Evolutionary conservation across 2,797 vertebrate genomes (phyloP), one percentile per base, ranked within the genome.

Genomic region (Pitangus sulphuratus): DNA sequence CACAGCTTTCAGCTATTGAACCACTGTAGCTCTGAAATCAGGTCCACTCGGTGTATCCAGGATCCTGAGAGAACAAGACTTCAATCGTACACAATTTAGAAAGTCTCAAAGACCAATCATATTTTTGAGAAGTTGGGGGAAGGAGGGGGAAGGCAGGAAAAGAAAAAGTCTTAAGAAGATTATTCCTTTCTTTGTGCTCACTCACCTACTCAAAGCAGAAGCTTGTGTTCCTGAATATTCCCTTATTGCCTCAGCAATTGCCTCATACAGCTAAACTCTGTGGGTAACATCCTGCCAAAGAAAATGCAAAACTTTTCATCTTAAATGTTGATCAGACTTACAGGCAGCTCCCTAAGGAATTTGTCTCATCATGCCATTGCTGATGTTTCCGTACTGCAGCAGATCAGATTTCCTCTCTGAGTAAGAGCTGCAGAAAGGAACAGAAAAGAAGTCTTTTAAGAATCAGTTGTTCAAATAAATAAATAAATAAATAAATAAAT

Each of bases 301-400:
- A 90, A 93, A 86, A 95, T 9, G 69, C 24, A 88, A 77, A 85
- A 90, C 91, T 92, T 96, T 92, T 95, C 92, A 94, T 95, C 96
- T 90, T 74, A 84, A 84, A 84, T 57, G 79, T 84, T 93, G 84
- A 69, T 85, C 77, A 79, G 83, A 96, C 96, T 96, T 95, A 97
- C 96, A 88, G 62, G 66, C 87, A 94, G 66, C 24, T 96, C 89
- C 89, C 96, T 88, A 76, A 72, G 94, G 96, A 95, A 82, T 96
- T 87, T 78, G 90, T 94, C 93, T 90, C 35, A 8, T 45, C 22
- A 24, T 90, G 77, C 64, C 79, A 82, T 72, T 0, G 0, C 71
- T 95, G 92, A 94, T 66, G 83, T 76, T 95, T 96, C 96, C 58
- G 77, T 74, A 60, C 82, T 86, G 54, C 42, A 88, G 86, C 47